A percentile compares a stretch with the other conserved stretches of the same genome.
Conservation (phyloP, 2,113 vertebrate species). For the Corvus cornix region DNA sequence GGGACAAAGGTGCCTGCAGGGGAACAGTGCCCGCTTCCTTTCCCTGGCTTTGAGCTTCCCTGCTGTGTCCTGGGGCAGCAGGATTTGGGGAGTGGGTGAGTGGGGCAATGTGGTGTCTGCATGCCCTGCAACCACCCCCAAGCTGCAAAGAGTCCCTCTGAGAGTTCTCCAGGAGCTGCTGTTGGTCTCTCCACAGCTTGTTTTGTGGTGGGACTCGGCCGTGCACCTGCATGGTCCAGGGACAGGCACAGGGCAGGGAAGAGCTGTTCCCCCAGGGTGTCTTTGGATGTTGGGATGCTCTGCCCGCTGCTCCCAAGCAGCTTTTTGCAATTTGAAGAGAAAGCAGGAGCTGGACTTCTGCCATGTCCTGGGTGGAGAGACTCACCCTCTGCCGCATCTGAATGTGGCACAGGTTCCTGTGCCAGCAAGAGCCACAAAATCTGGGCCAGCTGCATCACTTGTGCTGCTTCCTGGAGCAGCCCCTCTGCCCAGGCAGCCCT, state of each 20-base stretch:
- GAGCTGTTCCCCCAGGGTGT: accelerated
- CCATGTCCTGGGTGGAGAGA: not conserved
- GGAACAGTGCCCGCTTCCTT: accelerated
- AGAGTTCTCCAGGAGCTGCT: not conserved
- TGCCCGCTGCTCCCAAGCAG: accelerated
- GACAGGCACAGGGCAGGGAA: not conserved
- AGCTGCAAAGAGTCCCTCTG: accelerated
- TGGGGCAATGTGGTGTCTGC: accelerated
- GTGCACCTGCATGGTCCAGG: accelerated
- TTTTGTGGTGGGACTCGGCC: not conserved
- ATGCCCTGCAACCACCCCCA: accelerated
- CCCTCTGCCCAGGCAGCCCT: not conserved
- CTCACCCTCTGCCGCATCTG: accelerated
- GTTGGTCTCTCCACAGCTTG: accelerated
- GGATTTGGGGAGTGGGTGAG: not conserved
- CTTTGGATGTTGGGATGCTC: not conserved
- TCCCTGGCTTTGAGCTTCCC: not conserved
- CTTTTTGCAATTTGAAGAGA: not conserved
- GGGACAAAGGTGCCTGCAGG: not conserved
- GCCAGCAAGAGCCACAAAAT: not conserved
- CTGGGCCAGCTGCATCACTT: accelerated
- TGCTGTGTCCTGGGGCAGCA: not conserved
- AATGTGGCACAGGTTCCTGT: not conserved
- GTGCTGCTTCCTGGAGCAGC: not conserved
- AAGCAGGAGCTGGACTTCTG: not conserved